Percentiles rank a stretch among this genome's conserved stretches.
These are phyloP conservation scores for Pitangus sulphuratus DNA, from an alignment of 2,797 vertebrate species.

Conservation along the genomic window DNA sequence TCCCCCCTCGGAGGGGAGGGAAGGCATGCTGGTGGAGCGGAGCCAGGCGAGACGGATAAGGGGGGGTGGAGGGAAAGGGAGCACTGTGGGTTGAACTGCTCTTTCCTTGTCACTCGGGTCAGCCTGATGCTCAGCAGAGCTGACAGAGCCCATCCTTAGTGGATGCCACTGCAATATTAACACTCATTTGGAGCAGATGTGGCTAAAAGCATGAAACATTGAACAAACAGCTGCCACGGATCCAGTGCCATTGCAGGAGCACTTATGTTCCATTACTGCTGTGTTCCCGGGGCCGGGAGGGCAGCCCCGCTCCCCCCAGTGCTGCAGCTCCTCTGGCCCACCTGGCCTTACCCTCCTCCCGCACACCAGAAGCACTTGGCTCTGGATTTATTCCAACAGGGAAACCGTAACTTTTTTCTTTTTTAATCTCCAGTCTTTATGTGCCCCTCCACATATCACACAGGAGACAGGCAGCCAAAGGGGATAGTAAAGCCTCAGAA, in stretches of 20 bases:
- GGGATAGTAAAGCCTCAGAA: neutral
- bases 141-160: constrained; percentile 88
- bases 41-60: constrained; percentile 15
- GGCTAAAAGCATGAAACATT: constrained; percentile 98
- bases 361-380: neutral
- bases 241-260: constrained; percentile 86
- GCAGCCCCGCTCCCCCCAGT: constrained; percentile 48
- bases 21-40: constrained; percentile 12
- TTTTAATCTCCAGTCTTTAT: constrained; percentile 20
- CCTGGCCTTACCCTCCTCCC: neutral
- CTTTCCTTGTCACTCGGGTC: constrained; percentile 82
- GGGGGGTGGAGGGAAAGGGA: neutral
- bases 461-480: neutral
- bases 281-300: constrained; percentile 56
- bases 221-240: constrained; percentile 98
- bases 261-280: constrained; percentile 83
- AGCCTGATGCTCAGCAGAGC: constrained; percentile 90
- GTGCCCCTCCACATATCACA: neutral
- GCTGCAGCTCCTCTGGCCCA: neutral
- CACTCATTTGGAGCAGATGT: constrained; percentile 97
- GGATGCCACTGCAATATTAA: constrained; percentile 94
- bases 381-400: neutral
- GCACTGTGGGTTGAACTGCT: constrained; percentile 53
- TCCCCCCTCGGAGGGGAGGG: neutral
- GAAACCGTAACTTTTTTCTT: neutral